These are phyloP conservation scores for Pyrochroa serraticornis DNA, from an alignment of 2,888 invertebrate genomes.

Conservation along the genomic window DNA sequence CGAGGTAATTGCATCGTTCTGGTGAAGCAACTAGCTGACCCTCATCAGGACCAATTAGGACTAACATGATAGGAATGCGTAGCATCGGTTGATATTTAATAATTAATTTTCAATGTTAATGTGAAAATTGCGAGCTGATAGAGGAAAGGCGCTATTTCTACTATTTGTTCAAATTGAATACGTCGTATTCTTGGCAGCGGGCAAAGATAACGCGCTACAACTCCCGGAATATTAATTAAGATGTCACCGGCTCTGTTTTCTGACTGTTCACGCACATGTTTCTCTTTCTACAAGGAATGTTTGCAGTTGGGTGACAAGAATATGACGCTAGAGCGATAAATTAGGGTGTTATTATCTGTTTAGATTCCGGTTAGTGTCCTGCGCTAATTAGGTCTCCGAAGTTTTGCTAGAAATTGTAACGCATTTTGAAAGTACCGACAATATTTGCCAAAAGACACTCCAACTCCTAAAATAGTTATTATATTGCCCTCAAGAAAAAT, in stretches of 20 bases:
- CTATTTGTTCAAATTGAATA: conserved; percentile 22
- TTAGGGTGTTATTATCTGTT: conserved; percentile 24
- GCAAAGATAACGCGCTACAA: conserved; percentile 36
- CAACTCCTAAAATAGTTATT: too few relatives aligned
- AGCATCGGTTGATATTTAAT: conserved; percentile 8
- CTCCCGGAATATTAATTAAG: conserved; percentile 42
- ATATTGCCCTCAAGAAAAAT: too few relatives aligned
- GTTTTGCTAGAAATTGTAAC: too few relatives aligned
- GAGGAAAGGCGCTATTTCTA: conserved; percentile 16
- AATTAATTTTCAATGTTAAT: conserved; percentile 3
- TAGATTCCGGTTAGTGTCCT: too few relatives aligned
- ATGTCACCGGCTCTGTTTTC: conserved; percentile 33
- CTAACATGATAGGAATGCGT: conserved; percentile 8
- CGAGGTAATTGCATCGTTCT: background rate
- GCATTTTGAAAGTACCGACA: too few relatives aligned
- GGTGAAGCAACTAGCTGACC: background rate
- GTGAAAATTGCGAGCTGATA: conserved; percentile 5
- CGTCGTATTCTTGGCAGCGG: conserved; percentile 33
- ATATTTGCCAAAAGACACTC: too few relatives aligned
- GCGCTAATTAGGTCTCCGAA: too few relatives aligned
- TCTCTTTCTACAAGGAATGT: conserved; percentile 20
- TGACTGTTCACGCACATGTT: conserved; percentile 25
- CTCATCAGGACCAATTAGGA: background rate
- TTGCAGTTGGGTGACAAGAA: conserved; percentile 20
- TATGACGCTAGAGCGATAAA: conserved; percentile 21